phyloP scores from a whole-genome alignment of 1,140 invertebrate species.

The Orussus abietinus region DNA sequence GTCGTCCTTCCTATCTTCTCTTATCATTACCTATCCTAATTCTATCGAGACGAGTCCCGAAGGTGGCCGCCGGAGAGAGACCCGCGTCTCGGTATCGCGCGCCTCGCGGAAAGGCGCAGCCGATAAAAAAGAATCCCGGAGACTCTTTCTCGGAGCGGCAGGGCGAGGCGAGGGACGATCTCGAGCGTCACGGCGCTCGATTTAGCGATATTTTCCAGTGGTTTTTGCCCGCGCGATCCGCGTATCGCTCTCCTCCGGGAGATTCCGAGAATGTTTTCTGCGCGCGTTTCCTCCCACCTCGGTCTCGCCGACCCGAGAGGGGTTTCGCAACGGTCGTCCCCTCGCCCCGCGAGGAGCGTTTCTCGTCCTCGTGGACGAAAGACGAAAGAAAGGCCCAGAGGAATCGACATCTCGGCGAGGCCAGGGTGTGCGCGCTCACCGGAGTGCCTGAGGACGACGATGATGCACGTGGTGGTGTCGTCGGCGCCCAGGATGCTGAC shows the following conservation, averaged over 20 bases:
- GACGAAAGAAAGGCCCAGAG: too few species aligned
- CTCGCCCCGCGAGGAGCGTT: too few species aligned
- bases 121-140: slow-evolving; percentile 6
- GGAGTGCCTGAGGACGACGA: slow-evolving; percentile 85
- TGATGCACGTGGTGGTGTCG: slow-evolving; percentile 91
- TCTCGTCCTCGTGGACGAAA: too few species aligned
- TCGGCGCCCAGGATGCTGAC: slow-evolving; percentile 88
- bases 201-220: slow-evolving; percentile 15
- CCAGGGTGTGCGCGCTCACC: slow-evolving; percentile 60
- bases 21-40: too few species aligned
- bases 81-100: too few species aligned
- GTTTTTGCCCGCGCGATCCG: slow-evolving; percentile 15
- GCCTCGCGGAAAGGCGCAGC: slow-evolving; percentile 1
- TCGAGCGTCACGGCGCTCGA: slow-evolving; percentile 12
- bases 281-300: too few species aligned
- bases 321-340: too few species aligned
- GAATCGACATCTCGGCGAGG: too few species aligned
- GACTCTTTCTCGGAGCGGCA: not conserved
- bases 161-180: not conserved
- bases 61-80: too few species aligned
- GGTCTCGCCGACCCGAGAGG: too few species aligned
- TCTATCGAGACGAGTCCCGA: too few species aligned
- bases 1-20: too few species aligned
- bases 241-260: slow-evolving; percentile 6
- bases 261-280: slow-evolving; percentile 6